These are phyloP conservation scores for Zaprionus camerounensis DNA, from an alignment of 1,140 invertebrate genomes.

Conservation along the genomic window DNA sequence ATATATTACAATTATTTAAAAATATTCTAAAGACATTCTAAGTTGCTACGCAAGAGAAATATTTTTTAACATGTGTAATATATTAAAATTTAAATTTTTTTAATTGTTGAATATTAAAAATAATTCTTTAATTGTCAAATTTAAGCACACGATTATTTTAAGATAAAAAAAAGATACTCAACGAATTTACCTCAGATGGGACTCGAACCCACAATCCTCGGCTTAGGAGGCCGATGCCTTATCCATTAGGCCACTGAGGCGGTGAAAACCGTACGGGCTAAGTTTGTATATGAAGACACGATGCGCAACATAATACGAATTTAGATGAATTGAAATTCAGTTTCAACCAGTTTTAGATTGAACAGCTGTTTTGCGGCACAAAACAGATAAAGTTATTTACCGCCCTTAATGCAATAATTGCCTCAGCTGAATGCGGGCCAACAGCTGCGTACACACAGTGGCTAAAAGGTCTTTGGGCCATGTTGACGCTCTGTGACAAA, in stretches of 20 bases:
- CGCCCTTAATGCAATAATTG: constrained; percentile 38
- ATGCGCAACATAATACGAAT: background rate
- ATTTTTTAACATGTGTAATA: too few species aligned
- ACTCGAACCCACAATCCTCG: constrained; percentile 78
- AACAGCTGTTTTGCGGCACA: constrained; percentile 33
- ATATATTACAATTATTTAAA: background rate
- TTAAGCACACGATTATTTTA: too few species aligned
- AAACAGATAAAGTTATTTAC: constrained; percentile 24
- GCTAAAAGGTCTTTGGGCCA: constrained; percentile 23
- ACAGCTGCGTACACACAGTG: constrained; percentile 39
- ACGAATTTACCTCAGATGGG: constrained; percentile 53
- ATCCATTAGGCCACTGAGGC: constrained; percentile 73
- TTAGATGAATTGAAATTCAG: constrained; percentile 16
- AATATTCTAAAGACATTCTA: background rate
- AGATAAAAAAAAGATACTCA: background rate
- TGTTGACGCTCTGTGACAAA: constrained; percentile 22
- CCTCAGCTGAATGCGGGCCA: constrained; percentile 36
- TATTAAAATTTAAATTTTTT: too few species aligned
- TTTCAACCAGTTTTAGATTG: constrained; percentile 8
- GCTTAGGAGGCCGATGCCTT: constrained; percentile 78
- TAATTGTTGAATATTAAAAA: too few species aligned
- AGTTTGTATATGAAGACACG: constrained; percentile 2
- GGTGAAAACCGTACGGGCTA: constrained; percentile 9
- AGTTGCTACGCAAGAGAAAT: too few species aligned
- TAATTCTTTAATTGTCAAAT: too few species aligned